Percentiles rank a stretch among this genome's conserved stretches.
These are phyloP conservation scores for Typhlomys cinereus DNA, from an alignment of 2,113 vertebrate genomes.

Conservation along the genomic window DNA sequence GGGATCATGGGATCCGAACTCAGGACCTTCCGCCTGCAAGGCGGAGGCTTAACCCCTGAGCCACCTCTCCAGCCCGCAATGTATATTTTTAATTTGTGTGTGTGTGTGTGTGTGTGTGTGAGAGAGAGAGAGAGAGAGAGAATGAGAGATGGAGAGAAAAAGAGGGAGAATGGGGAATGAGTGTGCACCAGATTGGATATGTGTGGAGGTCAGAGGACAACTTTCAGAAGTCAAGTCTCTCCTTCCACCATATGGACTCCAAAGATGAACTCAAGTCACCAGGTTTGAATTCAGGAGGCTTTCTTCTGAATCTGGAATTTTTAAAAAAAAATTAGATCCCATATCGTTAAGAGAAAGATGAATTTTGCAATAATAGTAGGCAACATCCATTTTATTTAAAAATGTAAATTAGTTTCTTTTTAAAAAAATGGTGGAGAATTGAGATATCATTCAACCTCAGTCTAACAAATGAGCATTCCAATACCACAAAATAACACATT, in stretches of 20 bases:
- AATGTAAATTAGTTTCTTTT: not conserved
- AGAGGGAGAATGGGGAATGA: too few relatives aligned
- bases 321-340: not conserved
- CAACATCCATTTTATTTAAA: not conserved
- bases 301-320: not conserved
- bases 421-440: not conserved
- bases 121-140: too few relatives aligned
- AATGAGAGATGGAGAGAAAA: too few relatives aligned
- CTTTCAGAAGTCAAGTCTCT: not conserved
- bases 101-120: too few relatives aligned
- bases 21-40: too few relatives aligned
- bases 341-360: too few relatives aligned
- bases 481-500: not conserved
- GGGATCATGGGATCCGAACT: too few relatives aligned
- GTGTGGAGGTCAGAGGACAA: not conserved
- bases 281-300: not conserved
- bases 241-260: not conserved
- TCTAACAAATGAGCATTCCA: too few relatives aligned
- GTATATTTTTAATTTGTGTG: too few relatives aligned
- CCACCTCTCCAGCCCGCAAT: too few relatives aligned
- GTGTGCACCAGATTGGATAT: too few relatives aligned
- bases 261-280: not conserved
- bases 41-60: too few relatives aligned
- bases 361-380: not conserved
- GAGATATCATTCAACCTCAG: not conserved